These are phyloP conservation scores for Gallirallus australis DNA, from an alignment of 2,797 vertebrate species.

Conservation along the genomic window DNA sequence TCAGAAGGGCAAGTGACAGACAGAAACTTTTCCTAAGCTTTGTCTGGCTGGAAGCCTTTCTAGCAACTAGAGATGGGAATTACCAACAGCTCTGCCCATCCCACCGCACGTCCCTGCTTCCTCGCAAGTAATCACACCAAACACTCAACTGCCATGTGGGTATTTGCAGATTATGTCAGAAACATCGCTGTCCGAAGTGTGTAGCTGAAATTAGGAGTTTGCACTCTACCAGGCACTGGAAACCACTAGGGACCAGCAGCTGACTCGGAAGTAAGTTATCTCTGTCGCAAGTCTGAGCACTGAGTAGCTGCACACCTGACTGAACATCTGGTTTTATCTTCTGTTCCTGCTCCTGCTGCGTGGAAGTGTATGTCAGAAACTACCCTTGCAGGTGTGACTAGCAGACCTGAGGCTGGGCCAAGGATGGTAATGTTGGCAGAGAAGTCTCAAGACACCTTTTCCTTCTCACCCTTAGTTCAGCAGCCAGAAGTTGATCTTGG, in stretches of 20 bases:
- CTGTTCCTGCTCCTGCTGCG: not conserved
- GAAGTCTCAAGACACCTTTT: not conserved
- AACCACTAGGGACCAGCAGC: not conserved
- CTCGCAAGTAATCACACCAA: not conserved
- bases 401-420: not conserved
- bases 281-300: not conserved
- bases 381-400: not conserved
- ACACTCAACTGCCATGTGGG: not conserved
- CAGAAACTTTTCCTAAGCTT: not conserved
- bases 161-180: not conserved
- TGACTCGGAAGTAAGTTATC: not conserved
- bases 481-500: not conserved
- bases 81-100: not conserved
- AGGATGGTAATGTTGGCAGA: not conserved
- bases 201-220: not conserved
- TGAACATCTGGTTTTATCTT: not conserved
- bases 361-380: not conserved
- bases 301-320: not conserved
- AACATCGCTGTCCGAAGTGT: not conserved
- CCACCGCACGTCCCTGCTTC: rapidly evolving
- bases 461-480: not conserved
- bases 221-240: not conserved
- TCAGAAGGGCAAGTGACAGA: not conserved
- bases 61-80: not conserved
- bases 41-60: not conserved